phyloP scores from a whole-genome alignment of 2,113 vertebrate genomes.

The Ammodytes marinus region DNA sequence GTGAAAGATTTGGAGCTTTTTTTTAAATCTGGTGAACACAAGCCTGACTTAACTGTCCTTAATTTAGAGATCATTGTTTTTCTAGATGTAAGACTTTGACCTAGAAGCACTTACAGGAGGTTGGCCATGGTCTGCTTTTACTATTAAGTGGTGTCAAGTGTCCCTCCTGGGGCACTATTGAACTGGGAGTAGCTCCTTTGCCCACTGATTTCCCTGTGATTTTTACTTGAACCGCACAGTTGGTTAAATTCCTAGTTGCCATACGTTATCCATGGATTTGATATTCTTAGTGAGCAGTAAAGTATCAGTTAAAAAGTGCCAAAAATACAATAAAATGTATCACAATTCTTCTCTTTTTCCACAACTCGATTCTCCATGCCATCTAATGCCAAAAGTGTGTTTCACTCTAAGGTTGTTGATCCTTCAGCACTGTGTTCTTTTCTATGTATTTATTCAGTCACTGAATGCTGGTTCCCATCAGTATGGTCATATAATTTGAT shows the following conservation, averaged over 20 bases:
- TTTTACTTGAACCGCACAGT: conserved; percentile 48
- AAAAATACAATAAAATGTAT: not conserved
- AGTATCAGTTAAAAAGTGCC: not conserved
- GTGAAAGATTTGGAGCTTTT: conserved; percentile 2
- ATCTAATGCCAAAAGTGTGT: not conserved
- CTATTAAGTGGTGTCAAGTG: conserved; percentile 73
- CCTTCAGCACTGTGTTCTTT: not conserved
- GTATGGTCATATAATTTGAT: not conserved
- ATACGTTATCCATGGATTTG: not conserved
- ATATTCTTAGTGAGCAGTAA: too few species aligned
- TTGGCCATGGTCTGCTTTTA: conserved; percentile 65
- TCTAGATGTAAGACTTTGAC: conserved; percentile 54
- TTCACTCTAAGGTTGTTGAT: not conserved
- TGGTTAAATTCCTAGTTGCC: conserved; percentile 57
- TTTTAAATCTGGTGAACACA: not conserved
- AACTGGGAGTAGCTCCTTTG: conserved; percentile 49
- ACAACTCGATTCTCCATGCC: not conserved
- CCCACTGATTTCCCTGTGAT: conserved; percentile 46
- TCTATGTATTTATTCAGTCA: not conserved
- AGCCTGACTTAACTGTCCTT: conserved; percentile 39
- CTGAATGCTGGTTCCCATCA: not conserved
- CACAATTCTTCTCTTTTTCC: too few species aligned
- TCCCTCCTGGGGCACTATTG: conserved; percentile 51
- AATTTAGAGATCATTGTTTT: conserved; percentile 5
- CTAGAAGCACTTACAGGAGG: conserved; percentile 37